Conservation (phyloP, 64 coral and sea anemone species). For the Catalaphyllia jardinei region DNA sequence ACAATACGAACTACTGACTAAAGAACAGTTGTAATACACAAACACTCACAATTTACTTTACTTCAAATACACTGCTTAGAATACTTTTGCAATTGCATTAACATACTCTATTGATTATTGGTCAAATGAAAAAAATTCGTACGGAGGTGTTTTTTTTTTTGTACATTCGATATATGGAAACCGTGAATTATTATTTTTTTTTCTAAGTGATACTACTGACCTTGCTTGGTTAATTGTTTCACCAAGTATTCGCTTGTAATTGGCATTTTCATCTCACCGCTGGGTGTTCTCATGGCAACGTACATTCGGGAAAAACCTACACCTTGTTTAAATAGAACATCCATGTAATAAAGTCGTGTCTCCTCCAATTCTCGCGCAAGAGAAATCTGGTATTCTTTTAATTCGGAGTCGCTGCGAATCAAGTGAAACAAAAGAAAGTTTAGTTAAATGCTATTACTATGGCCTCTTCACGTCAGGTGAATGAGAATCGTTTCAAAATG, state of each 20-base stretch:
- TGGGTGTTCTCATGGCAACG: constrained; percentile 12
- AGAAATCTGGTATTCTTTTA: not conserved
- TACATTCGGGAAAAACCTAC: not conserved
- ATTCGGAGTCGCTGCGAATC: not conserved
- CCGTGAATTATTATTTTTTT: not conserved
- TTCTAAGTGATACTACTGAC: not conserved
- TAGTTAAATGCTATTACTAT: not conserved
- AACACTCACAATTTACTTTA: no score
- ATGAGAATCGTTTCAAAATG: no score
- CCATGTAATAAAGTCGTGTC: constrained; percentile 29
- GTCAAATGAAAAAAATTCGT: no score
- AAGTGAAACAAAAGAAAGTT: not conserved
- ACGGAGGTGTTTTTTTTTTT: no score
- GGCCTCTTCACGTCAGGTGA: no score
- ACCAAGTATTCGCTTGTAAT: not conserved
- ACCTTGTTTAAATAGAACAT: constrained; percentile 12
- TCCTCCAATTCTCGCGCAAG: not conserved
- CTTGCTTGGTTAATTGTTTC: not conserved
- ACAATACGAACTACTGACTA: no score
- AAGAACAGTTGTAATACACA: no score
- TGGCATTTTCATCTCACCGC: not conserved
- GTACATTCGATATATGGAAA: no score
- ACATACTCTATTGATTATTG: no score
- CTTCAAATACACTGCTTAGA: not conserved
- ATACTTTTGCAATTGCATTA: no score